A percentile compares a stretch with the other conserved stretches of the same genome.
These are phyloP conservation scores for Clusia tigrina DNA, from an alignment of 2,888 invertebrate species.

Conservation along the genomic window DNA sequence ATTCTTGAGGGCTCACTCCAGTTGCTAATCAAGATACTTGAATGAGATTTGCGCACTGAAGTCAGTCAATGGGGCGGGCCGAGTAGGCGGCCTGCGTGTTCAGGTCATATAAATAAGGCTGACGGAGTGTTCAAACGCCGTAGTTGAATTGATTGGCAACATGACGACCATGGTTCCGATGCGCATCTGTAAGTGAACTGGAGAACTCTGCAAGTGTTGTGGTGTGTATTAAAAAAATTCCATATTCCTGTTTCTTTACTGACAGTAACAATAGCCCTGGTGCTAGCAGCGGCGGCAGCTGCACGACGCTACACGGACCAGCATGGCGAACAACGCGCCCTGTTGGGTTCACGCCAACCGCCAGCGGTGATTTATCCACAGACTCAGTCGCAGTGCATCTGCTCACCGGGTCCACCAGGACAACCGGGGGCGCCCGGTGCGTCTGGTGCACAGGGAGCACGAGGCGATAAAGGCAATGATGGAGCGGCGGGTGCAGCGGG, in stretches of 20 bases:
- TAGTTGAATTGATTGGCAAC: not conserved
- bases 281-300: constrained; percentile 1
- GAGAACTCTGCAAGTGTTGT: not conserved
- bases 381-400: constrained; percentile 23
- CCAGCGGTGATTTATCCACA: constrained; percentile 23
- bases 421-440: constrained; percentile 29
- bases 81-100: no score
- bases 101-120: constrained; percentile 4
- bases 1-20: no score
- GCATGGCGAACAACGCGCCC: constrained; percentile 17
- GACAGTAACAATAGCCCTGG: not conserved
- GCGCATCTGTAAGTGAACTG: constrained; percentile 1
- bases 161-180: not conserved
- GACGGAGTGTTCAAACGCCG: not conserved
- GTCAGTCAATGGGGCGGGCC: no score
- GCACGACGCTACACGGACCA: not conserved
- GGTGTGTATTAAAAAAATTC: not conserved
- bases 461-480: constrained; percentile 30
- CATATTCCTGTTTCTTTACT: no score
- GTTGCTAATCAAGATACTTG: no score
- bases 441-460: constrained; percentile 23
- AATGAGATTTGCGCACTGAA: no score
- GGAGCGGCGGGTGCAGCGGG: constrained; percentile 28
- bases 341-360: constrained; percentile 24
- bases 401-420: constrained; percentile 39